Evolutionary conservation across 1,140 invertebrate species (phyloP), one percentile per base, ranked within the genome.

Genomic region (Pachyrhynchus sulphureomaculatus): DNA sequence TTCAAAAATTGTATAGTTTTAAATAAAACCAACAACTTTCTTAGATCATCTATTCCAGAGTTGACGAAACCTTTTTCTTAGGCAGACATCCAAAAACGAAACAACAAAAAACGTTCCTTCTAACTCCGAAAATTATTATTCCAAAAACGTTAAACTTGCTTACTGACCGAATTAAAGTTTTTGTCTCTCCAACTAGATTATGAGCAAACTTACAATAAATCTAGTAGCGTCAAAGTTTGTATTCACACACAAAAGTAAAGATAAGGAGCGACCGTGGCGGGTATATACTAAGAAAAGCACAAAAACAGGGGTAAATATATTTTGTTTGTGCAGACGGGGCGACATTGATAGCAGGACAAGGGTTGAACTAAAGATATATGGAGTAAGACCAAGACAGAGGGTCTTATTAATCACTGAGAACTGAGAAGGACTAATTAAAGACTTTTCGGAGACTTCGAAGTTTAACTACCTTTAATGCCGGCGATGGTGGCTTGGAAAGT

Each of bases 381-480:
- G 60, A 51, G 60, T 51, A 36, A 34, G 52, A 59, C 44, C 64
- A 52, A 53, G 58, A 66, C 59, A 66, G 54, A 58, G 64, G 60
- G 37, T 48, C 48, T 47, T 62, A 66, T 66, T 66, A 66, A 66
- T 66, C 64, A 66, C 64, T 48, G 59, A n/a, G 52, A 53, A 62
- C 51, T 60, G 51, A 52, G 64, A 62, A 62, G 39, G 57, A 45
- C 64, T 66, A 66, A 66, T 66, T 66, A 66, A 66, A 66, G 64
- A 66, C 42, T 66, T 61, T 61, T 53, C 58, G 26, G 34, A 36
- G 45, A 58, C 41, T 56, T 56, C 42, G 45, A 34, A 59, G 37
- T 41, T 59, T 59, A 59, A 59, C 56, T 59, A 59, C 56, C 56
- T 59, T 59, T 41, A 41, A 41, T 41, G 37, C 26, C 5, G 26